These are phyloP conservation scores for Hipposideros armiger DNA, from an alignment of 2,113 vertebrate genomes.

Conservation along the genomic window DNA sequence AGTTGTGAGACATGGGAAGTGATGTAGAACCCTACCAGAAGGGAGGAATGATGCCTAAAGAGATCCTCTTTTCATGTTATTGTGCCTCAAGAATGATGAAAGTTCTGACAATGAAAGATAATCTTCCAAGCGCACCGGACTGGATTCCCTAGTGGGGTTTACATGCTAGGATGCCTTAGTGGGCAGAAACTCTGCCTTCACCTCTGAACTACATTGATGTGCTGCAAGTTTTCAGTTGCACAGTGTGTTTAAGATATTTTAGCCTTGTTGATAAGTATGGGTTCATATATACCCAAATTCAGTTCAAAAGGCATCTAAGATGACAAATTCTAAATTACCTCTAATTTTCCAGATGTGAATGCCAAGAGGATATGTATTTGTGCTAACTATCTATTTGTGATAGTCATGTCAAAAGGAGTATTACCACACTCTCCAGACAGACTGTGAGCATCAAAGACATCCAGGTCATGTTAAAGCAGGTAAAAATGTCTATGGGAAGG, in stretches of 20 bases:
- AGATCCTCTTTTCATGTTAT: constrained; percentile 16
- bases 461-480: background rate
- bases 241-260: background rate
- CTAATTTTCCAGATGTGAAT: constrained; percentile 36
- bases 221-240: background rate
- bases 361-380: constrained; percentile 17
- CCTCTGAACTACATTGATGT: background rate
- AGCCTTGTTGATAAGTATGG: constrained; percentile 16
- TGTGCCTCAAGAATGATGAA: constrained; percentile 24
- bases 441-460: constrained; percentile 16
- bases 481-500: background rate
- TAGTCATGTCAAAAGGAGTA: background rate
- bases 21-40: background rate
- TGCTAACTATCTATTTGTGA: constrained; percentile 36
- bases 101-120: constrained; percentile 23
- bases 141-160: background rate
- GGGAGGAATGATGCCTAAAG: background rate
- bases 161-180: background rate
- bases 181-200: background rate
- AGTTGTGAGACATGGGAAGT: background rate
- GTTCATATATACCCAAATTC: background rate
- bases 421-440: background rate
- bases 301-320: constrained; percentile 29
- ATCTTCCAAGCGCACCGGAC: background rate
- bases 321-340: constrained; percentile 44